Conservation (phyloP, 35 echinoderm and acorn worm species). For the Eucidaris tribuloides region DNA sequence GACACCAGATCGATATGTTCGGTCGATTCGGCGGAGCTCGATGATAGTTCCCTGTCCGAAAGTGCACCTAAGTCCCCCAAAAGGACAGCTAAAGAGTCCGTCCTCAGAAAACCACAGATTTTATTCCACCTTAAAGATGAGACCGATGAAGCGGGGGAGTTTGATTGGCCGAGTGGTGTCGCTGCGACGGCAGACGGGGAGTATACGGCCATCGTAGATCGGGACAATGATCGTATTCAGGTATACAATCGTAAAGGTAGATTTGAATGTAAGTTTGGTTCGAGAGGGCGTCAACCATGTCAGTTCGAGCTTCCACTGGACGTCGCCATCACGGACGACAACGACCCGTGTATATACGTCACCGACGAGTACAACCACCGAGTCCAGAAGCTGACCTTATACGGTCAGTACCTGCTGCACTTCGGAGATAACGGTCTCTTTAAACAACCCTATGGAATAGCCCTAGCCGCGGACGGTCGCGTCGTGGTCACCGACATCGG, state of each 20-base stretch:
- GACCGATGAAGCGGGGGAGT: constrained; percentile 92
- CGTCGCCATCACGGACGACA: constrained; percentile 78
- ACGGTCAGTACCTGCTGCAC: constrained; percentile 87
- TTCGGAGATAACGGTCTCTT: constrained; percentile 98
- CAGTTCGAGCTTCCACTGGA: constrained; percentile 98
- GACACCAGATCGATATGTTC: constrained; percentile 88
- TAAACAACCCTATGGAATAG: constrained; percentile 97
- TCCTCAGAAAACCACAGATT: constrained; percentile 70
- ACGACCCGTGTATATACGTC: constrained; percentile 91
- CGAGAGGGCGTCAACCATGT: constrained; percentile 80
- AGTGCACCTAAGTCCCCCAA: constrained; percentile 70
- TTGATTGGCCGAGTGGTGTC: constrained; percentile 99
- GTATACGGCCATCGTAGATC: constrained; percentile 87
- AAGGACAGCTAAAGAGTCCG: constrained; percentile 17
- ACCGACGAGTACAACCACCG: constrained; percentile 99
- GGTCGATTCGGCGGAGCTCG: constrained; percentile 77
- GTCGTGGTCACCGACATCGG: constrained; percentile 95
- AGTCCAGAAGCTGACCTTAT: constrained; percentile 95
- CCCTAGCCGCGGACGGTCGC: constrained; percentile 64
- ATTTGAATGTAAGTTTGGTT: constrained; percentile 99
- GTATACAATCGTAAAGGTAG: constrained; percentile 95
- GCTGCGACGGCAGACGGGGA: constrained; percentile 84
- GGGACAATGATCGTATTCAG: constrained; percentile 96
- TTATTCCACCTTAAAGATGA: constrained; percentile 92
- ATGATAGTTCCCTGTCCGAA: constrained; percentile 68